Evolutionary conservation across 2,113 vertebrate genomes (phyloP), one percentile per base, ranked within the genome.

Genomic region (Promerops cafer): DNA sequence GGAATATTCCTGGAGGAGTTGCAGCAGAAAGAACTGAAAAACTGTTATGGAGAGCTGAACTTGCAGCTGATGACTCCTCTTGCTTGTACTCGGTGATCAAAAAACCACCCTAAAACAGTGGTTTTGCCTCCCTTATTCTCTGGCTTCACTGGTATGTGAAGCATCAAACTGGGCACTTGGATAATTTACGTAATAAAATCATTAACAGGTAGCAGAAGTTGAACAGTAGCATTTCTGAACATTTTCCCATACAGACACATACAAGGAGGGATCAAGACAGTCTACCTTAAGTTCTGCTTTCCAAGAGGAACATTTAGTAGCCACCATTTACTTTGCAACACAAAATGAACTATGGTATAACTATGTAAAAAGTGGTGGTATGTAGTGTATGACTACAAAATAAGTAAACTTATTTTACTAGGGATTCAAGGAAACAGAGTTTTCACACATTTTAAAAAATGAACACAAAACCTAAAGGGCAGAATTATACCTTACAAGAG

Each of bases 401-500:
- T 16, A 35, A 37, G 19, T 45, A 50, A 77, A 57, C 24, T 76
- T 71, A 19, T 22, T 93, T 78, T 39, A 76, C 70, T 76, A 35
- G 35, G 54, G 18, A 80, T 72, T 79, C 60, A 77, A 93, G 75
- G 75, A 90, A 91, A 75, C 26, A 1, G 47, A 42, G 42, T 59
- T 87, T 83, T 64, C 69, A 87, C 35, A 20, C 63, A 53, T 82
- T 72, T 47, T 5, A 24, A 50, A 40, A 71, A 65, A 69, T 15
- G 45, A 75, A 90, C 47, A 85, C 45, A 70, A 57, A 86, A 54
- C 64, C 85, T 94, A 47, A 54, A 86, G 71, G 86, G 71, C 89
- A 92, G 71, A 86, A 86, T 83, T 65, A 14, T 42, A 94, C 77
- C 81, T 92, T 71, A 89, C 45, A 96, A 93, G 61, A 94, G 53